Conservation (phyloP, 2,113 vertebrate species). For the Callithrix jacchus region DNA sequence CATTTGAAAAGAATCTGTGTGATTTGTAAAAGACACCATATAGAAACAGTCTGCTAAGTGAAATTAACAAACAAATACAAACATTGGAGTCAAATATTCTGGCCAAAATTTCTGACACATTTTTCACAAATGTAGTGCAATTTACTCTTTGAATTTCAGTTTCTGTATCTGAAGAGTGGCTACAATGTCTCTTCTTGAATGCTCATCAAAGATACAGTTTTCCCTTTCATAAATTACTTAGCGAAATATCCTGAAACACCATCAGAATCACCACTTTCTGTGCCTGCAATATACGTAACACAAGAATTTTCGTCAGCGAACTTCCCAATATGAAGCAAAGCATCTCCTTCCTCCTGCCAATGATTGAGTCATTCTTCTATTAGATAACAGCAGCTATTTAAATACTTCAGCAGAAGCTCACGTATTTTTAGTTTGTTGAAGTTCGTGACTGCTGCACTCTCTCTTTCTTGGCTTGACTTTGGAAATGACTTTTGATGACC, state of each 20-base stretch:
- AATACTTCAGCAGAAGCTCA: conserved; percentile 13
- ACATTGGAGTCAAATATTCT: not conserved
- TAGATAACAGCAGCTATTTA: conserved; percentile 66
- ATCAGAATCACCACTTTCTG: conserved; percentile 44
- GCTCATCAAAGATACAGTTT: not conserved
- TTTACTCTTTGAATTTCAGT: not conserved
- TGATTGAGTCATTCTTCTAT: conserved; percentile 67
- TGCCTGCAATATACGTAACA: conserved; percentile 43
- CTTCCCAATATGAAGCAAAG: conserved; percentile 72
- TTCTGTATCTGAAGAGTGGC: not conserved
- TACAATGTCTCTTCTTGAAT: not conserved
- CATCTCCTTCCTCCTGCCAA: conserved; percentile 60
- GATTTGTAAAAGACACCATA: not conserved
- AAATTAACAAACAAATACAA: not conserved
- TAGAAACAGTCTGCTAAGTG: not conserved
- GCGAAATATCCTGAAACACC: conserved; percentile 47
- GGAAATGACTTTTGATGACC: conserved; percentile 70
- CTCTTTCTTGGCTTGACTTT: conserved; percentile 59
- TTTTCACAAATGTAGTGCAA: not conserved
- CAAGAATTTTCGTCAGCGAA: conserved; percentile 66
- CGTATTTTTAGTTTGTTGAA: not conserved
- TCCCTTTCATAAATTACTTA: conserved; percentile 28
- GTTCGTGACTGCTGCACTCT: not conserved
- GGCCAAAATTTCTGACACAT: not conserved
- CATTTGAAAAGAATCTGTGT: not conserved